Evolutionary conservation across 2,888 invertebrate genomes (phyloP), one percentile per base, ranked within the genome.

Genomic region (Lypha dubia): DNA sequence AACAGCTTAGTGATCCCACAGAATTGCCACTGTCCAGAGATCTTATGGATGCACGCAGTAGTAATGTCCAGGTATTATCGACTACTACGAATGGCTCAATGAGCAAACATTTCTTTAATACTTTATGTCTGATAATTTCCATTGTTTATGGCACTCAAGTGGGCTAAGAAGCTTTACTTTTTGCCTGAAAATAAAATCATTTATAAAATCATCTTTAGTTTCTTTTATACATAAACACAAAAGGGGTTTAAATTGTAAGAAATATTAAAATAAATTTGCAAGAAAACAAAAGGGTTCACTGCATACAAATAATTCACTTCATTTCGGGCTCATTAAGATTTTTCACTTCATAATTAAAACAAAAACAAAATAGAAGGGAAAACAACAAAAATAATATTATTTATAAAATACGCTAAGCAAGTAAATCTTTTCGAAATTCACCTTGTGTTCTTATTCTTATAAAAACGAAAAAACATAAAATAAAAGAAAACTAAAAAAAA

Each of bases 1-100:
- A 93, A 84, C 94, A 94, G 70, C 91, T 94, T n/a, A 94, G 94
- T 88, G 94, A 93, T 88, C 94, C 94, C 62, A 94, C 94, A 22
- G 94, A 94, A 58, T 92, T 94, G 88, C 94, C 94, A 6, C 93
- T 94, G 46, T 94, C 94, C 86, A 93, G 94, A 77, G 94, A 92
- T 86, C 90, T 92, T 56, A 91, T 92, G 92, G 91, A 91, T 87
- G 90, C 91, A 79, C 91, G 91, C 86, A 91, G 87, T 44, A 84
- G 82, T 84, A 90, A 89, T 86, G 88, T 88, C 35, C 89, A 89
- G 82, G 89, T 89, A 1, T 58, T 84, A 24, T 58, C 84, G 15
- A 73, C 81, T 35, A 73, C 84, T 6, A 60, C 49, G 13, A 81
- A 46, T 49, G 44, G 28, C 32, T 38, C 80, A 11, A 65, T 44